Evolutionary conservation across 1,140 invertebrate species (phyloP).

Genomic region (Camponotus floridanus): DNA sequence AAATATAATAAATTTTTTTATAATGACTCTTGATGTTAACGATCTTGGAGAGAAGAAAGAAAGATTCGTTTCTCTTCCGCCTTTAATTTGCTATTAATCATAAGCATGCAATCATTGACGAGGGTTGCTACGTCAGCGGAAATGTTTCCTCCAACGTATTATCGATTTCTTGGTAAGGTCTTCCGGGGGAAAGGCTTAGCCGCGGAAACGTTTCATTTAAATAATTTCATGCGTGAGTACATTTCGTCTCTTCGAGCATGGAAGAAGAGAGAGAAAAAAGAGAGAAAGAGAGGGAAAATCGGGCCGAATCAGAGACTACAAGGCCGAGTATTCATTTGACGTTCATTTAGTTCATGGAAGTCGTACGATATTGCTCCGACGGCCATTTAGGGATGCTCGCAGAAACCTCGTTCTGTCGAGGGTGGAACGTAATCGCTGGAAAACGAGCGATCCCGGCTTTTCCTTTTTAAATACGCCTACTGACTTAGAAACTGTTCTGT

Average conservation of each 20-base stretch:
- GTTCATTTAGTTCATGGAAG: constrained; percentile 75
- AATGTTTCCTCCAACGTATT: constrained; percentile 52
- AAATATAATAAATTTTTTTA: constrained; percentile 45
- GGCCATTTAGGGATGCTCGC: constrained; percentile 66
- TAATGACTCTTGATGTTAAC: constrained; percentile 32
- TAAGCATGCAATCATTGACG: constrained; percentile 59
- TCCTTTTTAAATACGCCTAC: constrained; percentile 56
- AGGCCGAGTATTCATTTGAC: constrained; percentile 71
- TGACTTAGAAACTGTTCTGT: constrained; percentile 43
- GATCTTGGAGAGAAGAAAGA: not conserved
- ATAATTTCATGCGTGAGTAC: constrained; percentile 77
- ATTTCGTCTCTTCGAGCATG: constrained; percentile 45
- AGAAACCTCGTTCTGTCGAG: constrained; percentile 26
- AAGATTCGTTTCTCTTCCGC: constrained; percentile 4
- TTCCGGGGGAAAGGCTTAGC: constrained; percentile 50
- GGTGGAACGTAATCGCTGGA: constrained; percentile 73
- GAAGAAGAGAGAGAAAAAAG: constrained; percentile 31
- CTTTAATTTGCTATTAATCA: constrained; percentile 75
- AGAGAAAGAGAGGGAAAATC: constrained; percentile 22
- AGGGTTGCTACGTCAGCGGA: constrained; percentile 40
- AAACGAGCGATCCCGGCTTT: constrained; percentile 64
- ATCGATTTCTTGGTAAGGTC: constrained; percentile 65
- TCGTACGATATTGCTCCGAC: constrained; percentile 59
- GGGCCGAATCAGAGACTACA: constrained; percentile 20
- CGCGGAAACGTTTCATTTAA: constrained; percentile 74